Percentiles rank a stretch among this genome's conserved stretches.
phyloP scores from a whole-genome alignment of 35 echinoderm and acorn worm genomes.

The Holothuria glaberrima region DNA sequence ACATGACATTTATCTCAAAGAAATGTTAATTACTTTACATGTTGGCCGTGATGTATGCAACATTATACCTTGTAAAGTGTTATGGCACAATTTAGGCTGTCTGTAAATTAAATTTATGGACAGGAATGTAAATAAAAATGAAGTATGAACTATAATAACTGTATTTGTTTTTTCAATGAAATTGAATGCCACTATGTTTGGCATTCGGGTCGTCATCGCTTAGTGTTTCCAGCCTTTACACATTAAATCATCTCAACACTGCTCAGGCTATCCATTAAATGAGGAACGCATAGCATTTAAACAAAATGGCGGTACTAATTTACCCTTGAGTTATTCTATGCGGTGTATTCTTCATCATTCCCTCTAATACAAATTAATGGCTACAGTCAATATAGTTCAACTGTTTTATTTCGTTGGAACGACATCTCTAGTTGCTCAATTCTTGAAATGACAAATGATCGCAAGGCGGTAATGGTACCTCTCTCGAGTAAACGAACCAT shows the following conservation, averaged over 20 bases:
- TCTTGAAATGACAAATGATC: constrained; percentile 10
- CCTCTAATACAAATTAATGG: not conserved
- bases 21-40: not conserved
- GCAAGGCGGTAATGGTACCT: not conserved
- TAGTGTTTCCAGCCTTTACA: not conserved
- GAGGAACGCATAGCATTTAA: not conserved
- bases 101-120: constrained; percentile 35
- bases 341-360: not conserved
- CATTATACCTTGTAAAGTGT: not conserved
- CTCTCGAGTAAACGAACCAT: constrained; percentile 23
- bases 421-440: not conserved
- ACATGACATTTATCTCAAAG: not conserved
- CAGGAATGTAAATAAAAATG: constrained; percentile 49
- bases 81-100: constrained; percentile 8
- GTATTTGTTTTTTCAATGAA: not conserved
- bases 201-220: not conserved
- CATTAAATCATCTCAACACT: not conserved
- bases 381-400: not conserved
- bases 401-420: not conserved
- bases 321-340: not conserved
- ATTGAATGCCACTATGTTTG: not conserved
- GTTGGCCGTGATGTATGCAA: not conserved
- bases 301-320: not conserved
- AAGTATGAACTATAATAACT: constrained; percentile 27
- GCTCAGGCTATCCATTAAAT: not conserved